Evolutionary conservation across 2,888 invertebrate genomes (phyloP).

Genomic region (Hirtodrosophila trivittata): DNA sequence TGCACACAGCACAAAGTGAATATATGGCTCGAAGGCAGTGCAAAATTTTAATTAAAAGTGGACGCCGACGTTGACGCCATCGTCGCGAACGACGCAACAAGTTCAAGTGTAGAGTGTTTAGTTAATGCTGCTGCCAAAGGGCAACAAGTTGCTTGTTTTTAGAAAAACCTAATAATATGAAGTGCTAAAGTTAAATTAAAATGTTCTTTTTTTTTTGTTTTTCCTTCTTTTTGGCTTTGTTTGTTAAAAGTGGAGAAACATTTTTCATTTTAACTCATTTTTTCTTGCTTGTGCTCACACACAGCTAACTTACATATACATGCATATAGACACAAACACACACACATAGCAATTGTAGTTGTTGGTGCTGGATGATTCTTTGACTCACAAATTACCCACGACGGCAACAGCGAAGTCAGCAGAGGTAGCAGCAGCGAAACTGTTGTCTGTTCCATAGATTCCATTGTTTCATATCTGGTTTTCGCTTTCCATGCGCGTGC

Average conservation of each 20-base stretch:
- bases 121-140: too few species aligned
- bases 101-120: constrained; percentile 63
- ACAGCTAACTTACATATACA: too few species aligned
- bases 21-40: constrained; percentile 36
- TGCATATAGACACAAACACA: constrained; percentile 1
- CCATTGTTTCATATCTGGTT: constrained; percentile 73
- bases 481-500: constrained; percentile 68
- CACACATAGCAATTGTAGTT: constrained; percentile 39
- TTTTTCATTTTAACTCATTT: constrained; percentile 41
- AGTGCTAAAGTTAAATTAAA: constrained; percentile 15
- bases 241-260: constrained; percentile 1
- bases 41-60: constrained; percentile 45
- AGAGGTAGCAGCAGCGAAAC: constrained; percentile 58
- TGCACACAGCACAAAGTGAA: too few species aligned
- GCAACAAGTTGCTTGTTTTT: constrained; percentile 37
- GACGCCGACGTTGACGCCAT: constrained; percentile 48
- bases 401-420: constrained; percentile 46
- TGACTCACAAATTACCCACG: constrained; percentile 75
- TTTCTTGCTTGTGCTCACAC: constrained; percentile 37
- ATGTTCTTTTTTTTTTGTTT: neutral
- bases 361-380: constrained; percentile 66
- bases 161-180: constrained; percentile 8
- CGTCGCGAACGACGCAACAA: constrained; percentile 50
- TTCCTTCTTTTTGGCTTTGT: too few species aligned
- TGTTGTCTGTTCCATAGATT: constrained; percentile 70